Conservation (phyloP, 1,140 invertebrate species). For the Pollicipes pollicipes region DNA sequence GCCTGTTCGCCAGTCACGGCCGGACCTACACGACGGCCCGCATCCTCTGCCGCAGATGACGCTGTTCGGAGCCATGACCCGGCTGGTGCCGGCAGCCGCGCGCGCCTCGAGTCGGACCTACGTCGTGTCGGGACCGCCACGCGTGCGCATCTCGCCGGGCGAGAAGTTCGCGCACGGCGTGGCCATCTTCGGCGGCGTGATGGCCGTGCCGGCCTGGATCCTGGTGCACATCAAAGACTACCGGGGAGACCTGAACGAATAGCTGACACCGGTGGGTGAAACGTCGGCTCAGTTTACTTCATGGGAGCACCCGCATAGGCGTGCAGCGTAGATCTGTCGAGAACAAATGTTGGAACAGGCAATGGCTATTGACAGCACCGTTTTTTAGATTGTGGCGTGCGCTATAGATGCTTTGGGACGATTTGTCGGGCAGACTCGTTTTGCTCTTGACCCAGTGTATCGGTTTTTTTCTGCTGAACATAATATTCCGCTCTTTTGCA, state of each 20-base stretch:
- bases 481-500: too few relatives aligned
- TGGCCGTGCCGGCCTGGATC: background rate
- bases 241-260: background rate
- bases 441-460: too few relatives aligned
- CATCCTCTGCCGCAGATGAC: background rate
- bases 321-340: background rate
- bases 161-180: conserved; percentile 1
- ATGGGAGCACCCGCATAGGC: background rate
- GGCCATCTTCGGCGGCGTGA: background rate
- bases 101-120: background rate
- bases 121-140: background rate
- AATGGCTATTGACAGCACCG: too few relatives aligned
- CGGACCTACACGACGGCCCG: too few relatives aligned
- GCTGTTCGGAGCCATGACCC: background rate
- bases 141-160: background rate
- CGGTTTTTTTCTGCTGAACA: too few relatives aligned
- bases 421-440: too few relatives aligned
- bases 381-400: too few relatives aligned
- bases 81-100: background rate
- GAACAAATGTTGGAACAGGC: background rate
- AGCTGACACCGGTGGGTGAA: background rate
- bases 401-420: too few relatives aligned
- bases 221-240: background rate
- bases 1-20: too few relatives aligned
- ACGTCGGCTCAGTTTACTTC: too few relatives aligned